Percentiles rank a stretch among this genome's conserved stretches.
Evolutionary conservation across 2,113 vertebrate species (phyloP).

Genomic region (Thamnaconus septentrionalis): DNA sequence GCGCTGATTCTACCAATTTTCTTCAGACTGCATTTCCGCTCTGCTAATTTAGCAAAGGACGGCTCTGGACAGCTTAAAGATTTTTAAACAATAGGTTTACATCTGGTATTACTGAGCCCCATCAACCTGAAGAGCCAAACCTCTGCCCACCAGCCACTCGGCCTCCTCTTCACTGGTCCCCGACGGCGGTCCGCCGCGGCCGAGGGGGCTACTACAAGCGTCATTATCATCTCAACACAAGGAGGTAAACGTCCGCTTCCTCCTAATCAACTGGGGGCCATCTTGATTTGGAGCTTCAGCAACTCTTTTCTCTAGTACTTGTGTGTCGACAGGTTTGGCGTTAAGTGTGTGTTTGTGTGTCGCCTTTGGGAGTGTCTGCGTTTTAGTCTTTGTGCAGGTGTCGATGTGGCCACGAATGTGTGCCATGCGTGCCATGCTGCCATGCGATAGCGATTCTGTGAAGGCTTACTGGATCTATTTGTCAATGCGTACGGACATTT

Average conservation of each 20-base stretch:
- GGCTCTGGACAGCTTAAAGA: not conserved
- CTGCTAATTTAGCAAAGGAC: too few relatives aligned
- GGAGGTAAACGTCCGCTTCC: constrained; percentile 63
- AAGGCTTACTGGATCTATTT: not conserved
- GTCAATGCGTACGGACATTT: not conserved
- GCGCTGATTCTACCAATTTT: too few relatives aligned
- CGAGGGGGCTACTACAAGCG: constrained; percentile 40
- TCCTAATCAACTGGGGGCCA: constrained; percentile 59
- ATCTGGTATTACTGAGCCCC: constrained; percentile 26
- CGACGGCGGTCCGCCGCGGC: constrained; percentile 27
- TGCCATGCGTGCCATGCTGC: too few relatives aligned
- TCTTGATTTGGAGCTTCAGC: constrained; percentile 60
- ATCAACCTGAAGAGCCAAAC: constrained; percentile 48
- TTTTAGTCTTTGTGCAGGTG: not conserved
- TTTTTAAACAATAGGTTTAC: constrained; percentile 24
- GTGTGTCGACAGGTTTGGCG: constrained; percentile 40
- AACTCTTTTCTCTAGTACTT: constrained; percentile 44
- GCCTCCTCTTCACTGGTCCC: constrained; percentile 51
- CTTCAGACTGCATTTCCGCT: too few relatives aligned
- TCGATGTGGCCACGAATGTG: too few relatives aligned
- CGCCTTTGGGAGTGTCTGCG: not conserved
- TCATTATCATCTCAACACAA: constrained; percentile 70
- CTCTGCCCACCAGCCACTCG: constrained; percentile 45
- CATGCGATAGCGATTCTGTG: too few relatives aligned
- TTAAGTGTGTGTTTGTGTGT: constrained; percentile 24